A percentile compares a stretch with the other conserved stretches of the same genome.
Evolutionary conservation across 2,113 vertebrate species (phyloP).

Genomic region (Prochilodus magdalenae): DNA sequence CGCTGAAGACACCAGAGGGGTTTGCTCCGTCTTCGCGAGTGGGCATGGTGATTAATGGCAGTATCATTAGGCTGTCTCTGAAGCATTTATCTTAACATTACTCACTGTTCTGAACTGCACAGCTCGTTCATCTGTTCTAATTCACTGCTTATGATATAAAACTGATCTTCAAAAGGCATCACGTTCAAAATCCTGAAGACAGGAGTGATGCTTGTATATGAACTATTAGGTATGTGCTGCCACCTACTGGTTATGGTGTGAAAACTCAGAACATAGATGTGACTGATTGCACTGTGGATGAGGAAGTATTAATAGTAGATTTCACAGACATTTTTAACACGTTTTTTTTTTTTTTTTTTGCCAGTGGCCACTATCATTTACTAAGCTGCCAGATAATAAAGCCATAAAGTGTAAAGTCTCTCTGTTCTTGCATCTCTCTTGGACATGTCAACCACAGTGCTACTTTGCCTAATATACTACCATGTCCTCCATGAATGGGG

Average conservation of each 20-base stretch:
- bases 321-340: neutral
- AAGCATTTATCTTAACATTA: neutral
- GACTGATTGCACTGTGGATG: neutral
- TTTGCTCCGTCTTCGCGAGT: neutral
- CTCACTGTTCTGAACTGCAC: neutral
- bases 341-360: too few species aligned
- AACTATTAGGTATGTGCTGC: conserved; percentile 67
- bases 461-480: neutral
- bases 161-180: neutral
- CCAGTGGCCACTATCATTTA: neutral
- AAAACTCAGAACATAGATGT: neutral
- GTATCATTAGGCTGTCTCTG: neutral
- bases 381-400: neutral
- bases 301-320: neutral
- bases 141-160: neutral
- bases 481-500: conserved; percentile 18
- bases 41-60: neutral
- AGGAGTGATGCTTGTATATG: neutral
- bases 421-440: neutral
- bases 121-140: neutral
- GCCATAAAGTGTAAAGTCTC: too few species aligned
- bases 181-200: neutral
- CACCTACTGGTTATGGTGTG: conserved; percentile 65
- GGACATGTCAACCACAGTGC: neutral
- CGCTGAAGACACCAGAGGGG: neutral